Evolutionary conservation across 2,113 vertebrate genomes (phyloP), one percentile per base, ranked within the genome.

Genomic region (Oenanthe oenanthe): DNA sequence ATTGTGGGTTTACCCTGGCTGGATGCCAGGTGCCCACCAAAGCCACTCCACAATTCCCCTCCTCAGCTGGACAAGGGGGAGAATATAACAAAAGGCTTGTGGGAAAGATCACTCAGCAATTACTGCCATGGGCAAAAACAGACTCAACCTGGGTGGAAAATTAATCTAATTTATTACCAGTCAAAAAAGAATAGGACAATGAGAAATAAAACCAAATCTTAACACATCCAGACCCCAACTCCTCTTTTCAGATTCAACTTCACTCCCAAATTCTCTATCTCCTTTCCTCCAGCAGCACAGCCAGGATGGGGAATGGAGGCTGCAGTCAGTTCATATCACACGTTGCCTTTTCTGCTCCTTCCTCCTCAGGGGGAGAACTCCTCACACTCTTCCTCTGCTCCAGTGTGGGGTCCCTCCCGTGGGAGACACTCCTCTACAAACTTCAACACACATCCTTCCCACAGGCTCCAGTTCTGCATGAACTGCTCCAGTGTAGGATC

Each of bases 371-470:
- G 2, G 3, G 4, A 71, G 8, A 11, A 65, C 28, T 38, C 32
- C 26, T 57, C 56, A 57, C 19, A 40, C 24, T 45, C 16, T 34
- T 57, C 42, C 70, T 56, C 43, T 63, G 32, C 36, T 75, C 20
- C 36, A 57, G 36, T 8, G 1, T 38, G 29, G 14, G 12, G 43
- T 51, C 20, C 12, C 32, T 75, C 36, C 43, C 42, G 51, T 6
- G 2, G 5, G 9, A 70, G 24, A 63, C 17, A 10, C 24, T 75
- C 28, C 32, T 68, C 56, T n/a, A 57, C 17, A 43, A 45, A 56
- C 17, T 36, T 32, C 25, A 76, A 3, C 3, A 9, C 0, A 0
- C 2, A 31, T 58, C 63, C n/a, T 34, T 71, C 71, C 38, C 50
- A 63, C 7, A 26, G 50, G 25, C n/a, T 53, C 14, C 10, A 38